Evolutionary conservation across 92 coral and sea anemone genomes (phyloP), one percentile per base, ranked within the genome.

Genomic region (Parazoanthus darwini): DNA sequence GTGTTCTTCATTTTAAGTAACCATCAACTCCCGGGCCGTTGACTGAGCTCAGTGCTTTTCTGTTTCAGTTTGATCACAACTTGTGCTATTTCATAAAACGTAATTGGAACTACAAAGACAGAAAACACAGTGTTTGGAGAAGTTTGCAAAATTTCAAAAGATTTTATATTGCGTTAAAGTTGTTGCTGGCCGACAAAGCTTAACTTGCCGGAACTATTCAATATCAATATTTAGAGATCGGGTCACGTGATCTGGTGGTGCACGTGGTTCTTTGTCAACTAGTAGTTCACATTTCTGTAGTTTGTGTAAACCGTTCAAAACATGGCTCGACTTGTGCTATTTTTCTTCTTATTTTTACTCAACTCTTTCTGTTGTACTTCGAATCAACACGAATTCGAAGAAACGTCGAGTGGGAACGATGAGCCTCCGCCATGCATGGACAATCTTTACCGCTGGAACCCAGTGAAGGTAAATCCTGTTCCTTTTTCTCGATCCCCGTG

Each of bases 371-470:
- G n/a, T 0, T 82, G 58, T 46, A 38, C 6, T 42, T 66, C 77
- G 43, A 23, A 65, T 5, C 65, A 82, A 82, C 75, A 82, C 75
- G 75, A 82, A 82, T 58, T 67, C 75, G 75, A 65, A 35, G 76
- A 65, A 26, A 67, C 7, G 10, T 35, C 56, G 58, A n/a, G 18
- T 3, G 20, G 35, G 36, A 48, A 48, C 15, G 18, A 65, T 16
- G 75, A 66, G 26, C 75, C 86, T 14, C 4, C 36, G 23, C 86
- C 86, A 16, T 82, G 86, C 76, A 39, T 36, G 59, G 86, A 82
- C 36, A 82, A 82, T 67, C 86, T 90, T 44, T 90, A 71, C 42
- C 92, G 92, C 78, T 90, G 92, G 92, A 89, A 90, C 77, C 92
- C 92, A 25, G 71, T 86, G n/a, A 68, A 86, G 90, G 92, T 90